A percentile compares a stretch with the other conserved stretches of the same genome.
These are phyloP conservation scores for Nymphicus hollandicus DNA, from an alignment of 2,113 vertebrate species.

Conservation along the genomic window DNA sequence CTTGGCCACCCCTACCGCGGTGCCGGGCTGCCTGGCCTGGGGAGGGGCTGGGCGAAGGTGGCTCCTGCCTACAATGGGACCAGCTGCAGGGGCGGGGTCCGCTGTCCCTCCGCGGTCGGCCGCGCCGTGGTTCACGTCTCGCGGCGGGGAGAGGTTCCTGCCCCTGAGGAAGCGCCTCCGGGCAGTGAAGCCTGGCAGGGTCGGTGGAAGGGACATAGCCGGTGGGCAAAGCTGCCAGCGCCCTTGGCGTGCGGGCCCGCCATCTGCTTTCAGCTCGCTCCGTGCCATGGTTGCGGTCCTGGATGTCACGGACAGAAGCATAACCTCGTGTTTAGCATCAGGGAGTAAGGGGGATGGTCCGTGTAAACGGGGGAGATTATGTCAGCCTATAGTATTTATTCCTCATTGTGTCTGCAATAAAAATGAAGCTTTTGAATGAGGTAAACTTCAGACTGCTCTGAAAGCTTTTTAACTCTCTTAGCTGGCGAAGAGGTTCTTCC, in stretches of 20 bases:
- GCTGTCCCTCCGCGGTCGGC: neutral
- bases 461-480: neutral
- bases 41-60: neutral
- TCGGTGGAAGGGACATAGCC: accelerated
- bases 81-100: too few species aligned
- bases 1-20: neutral
- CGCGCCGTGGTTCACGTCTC: neutral
- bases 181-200: neutral
- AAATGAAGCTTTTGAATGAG: neutral
- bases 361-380: neutral
- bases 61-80: neutral
- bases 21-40: neutral
- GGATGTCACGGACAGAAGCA: neutral
- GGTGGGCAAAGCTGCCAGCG: neutral
- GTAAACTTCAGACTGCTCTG: neutral
- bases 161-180: neutral
- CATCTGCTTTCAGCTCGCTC: neutral
- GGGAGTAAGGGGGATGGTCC: neutral
- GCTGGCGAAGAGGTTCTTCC: accelerated
- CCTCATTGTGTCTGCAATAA: neutral
- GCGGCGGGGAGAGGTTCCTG: neutral
- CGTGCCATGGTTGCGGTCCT: accelerated
- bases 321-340: accelerated
- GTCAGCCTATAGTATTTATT: accelerated
- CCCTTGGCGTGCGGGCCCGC: neutral